A percentile compares a stretch with the other conserved stretches of the same genome.
These are phyloP conservation scores for Pheosia gnoma DNA, from an alignment of 2,888 invertebrate species.

Conservation along the genomic window DNA sequence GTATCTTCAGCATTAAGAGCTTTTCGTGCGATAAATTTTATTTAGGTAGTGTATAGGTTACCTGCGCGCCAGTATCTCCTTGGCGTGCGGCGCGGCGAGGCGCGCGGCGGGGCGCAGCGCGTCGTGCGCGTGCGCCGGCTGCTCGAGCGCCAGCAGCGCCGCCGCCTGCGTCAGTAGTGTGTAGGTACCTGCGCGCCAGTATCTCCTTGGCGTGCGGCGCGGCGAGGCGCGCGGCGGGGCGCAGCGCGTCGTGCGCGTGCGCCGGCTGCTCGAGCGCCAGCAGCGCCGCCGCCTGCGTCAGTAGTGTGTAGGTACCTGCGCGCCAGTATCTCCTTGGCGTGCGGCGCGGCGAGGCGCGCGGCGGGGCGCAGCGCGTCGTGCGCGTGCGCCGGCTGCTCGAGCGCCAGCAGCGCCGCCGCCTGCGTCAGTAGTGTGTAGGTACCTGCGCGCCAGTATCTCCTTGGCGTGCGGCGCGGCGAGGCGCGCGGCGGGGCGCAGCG, in stretches of 20 bases:
- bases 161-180: neutral
- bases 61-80: conserved; percentile 81
- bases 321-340: conserved; percentile 88
- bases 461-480: conserved; percentile 84
- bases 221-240: conserved; percentile 65
- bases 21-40: no score
- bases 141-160: neutral
- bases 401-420: neutral
- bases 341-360: conserved; percentile 45
- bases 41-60: conserved; percentile 45
- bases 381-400: neutral
- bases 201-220: conserved; percentile 88
- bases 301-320: conserved; percentile 82
- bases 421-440: conserved; percentile 10
- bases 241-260: neutral
- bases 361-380: conserved; percentile 63
- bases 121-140: neutral
- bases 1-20: no score
- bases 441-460: conserved; percentile 91
- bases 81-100: neutral
- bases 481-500: conserved; percentile 62
- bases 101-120: neutral
- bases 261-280: neutral
- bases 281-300: conserved; percentile 2
- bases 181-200: conserved; percentile 87